These are phyloP conservation scores for Netelia inedita DNA, from an alignment of 2,888 invertebrate genomes.

Conservation along the genomic window DNA sequence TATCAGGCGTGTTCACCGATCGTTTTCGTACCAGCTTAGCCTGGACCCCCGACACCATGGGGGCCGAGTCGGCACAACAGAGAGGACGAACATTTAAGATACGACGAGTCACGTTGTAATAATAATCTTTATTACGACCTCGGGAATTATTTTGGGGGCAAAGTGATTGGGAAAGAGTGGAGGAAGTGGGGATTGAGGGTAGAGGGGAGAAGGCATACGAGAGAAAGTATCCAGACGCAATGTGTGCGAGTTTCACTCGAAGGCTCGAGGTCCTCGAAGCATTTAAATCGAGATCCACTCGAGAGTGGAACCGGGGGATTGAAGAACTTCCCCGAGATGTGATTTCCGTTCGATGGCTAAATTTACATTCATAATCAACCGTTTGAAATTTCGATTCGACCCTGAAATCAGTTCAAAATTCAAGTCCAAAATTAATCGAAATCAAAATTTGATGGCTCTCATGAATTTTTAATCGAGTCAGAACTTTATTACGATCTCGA, in stretches of 20 bases:
- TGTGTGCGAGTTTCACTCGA: slow-evolving; percentile 48
- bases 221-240: slow-evolving; percentile 77
- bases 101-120: slow-evolving; percentile 79
- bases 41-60: slow-evolving; percentile 32
- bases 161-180: background rate
- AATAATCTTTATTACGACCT: slow-evolving; percentile 79
- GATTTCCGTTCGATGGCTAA: slow-evolving; percentile 28
- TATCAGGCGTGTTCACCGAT: slow-evolving; percentile 46
- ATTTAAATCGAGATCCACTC: slow-evolving; percentile 57
- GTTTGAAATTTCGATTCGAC: background rate
- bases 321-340: slow-evolving; percentile 37
- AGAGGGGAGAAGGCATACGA: slow-evolving; percentile 48
- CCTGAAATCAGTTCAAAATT: background rate
- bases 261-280: slow-evolving; percentile 33
- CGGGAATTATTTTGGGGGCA: slow-evolving; percentile 65
- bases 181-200: slow-evolving; percentile 8
- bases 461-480: too few relatives aligned
- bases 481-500: too few relatives aligned
- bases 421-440: too few relatives aligned
- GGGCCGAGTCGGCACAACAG: slow-evolving; percentile 41
- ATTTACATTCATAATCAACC: slow-evolving; percentile 1
- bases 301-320: slow-evolving; percentile 19
- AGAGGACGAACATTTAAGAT: slow-evolving; percentile 70
- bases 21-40: slow-evolving; percentile 61
- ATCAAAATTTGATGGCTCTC: too few relatives aligned